Percentiles rank a stretch among this genome's conserved stretches.
These are phyloP conservation scores for Mercenaria mercenaria DNA, from an alignment of 1,140 invertebrate species.

Conservation along the genomic window DNA sequence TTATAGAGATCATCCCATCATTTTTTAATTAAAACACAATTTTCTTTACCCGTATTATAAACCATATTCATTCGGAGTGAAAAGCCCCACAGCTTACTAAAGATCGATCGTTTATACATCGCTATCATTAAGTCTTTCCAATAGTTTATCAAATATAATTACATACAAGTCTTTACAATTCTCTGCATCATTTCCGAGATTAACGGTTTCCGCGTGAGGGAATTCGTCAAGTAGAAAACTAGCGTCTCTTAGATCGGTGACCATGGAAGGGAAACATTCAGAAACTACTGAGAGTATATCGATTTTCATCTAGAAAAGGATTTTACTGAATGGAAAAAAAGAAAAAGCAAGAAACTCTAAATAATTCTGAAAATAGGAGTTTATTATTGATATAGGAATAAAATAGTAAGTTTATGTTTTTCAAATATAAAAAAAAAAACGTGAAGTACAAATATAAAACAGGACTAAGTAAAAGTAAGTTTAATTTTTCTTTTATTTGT, in stretches of 20 bases:
- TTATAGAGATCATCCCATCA: background rate
- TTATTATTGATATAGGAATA: no score
- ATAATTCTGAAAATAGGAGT: no score
- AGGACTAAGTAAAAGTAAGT: no score
- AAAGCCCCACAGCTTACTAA: background rate
- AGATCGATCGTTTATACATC: background rate
- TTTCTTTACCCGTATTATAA: background rate
- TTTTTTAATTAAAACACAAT: background rate
- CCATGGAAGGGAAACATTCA: background rate
- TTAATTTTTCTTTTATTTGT: no score
- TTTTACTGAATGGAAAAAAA: background rate
- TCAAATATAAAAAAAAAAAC: no score
- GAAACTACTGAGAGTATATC: background rate
- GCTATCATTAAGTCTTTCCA: background rate
- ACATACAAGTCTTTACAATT: background rate
- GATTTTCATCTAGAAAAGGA: background rate
- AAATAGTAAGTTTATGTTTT: no score
- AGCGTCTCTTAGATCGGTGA: background rate
- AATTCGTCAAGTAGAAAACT: background rate
- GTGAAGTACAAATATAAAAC: no score
- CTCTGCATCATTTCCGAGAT: background rate
- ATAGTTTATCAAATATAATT: slow-evolving; percentile 32
- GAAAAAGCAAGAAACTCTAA: background rate
- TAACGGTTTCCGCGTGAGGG: slow-evolving; percentile 1
- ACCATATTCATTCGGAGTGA: background rate